These are phyloP conservation scores for Endotricha flammealis DNA, from an alignment of 2,888 invertebrate genomes.

Conservation along the genomic window DNA sequence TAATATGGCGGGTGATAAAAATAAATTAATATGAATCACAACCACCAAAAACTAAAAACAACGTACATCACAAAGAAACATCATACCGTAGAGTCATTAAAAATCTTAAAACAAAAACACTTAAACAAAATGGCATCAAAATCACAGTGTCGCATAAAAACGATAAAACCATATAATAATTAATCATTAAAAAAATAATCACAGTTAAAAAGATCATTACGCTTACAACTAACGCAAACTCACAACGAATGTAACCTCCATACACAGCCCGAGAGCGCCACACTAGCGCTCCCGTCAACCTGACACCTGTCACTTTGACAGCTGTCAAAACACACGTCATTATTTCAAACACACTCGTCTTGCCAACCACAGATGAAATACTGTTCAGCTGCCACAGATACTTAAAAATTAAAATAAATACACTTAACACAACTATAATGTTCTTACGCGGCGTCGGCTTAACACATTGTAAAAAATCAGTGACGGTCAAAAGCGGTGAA, in stretches of 20 bases:
- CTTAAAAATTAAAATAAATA: constrained; percentile 19
- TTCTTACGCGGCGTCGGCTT: constrained; percentile 17
- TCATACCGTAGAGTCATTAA: constrained; percentile 22
- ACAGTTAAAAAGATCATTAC: constrained; percentile 55
- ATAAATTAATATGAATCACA: constrained; percentile 12
- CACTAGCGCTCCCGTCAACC: too few species aligned
- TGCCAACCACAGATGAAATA: constrained; percentile 19
- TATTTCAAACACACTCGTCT: too few species aligned
- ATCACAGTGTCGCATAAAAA: constrained; percentile 66
- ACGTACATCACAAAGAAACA: constrained; percentile 30
- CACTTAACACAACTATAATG: constrained; percentile 16
- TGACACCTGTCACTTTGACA: too few species aligned
- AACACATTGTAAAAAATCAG: constrained; percentile 18
- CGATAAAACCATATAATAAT: constrained; percentile 55
- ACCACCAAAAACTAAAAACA: constrained; percentile 23
- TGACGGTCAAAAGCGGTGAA: constrained; percentile 17
- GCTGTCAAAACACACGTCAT: too few species aligned
- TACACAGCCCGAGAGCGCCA: too few species aligned
- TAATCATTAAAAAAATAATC: constrained; percentile 61
- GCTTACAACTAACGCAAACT: constrained; percentile 58
- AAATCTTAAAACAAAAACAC: constrained; percentile 48
- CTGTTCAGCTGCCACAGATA: constrained; percentile 18
- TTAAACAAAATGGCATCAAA: constrained; percentile 60
- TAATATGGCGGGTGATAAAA: constrained; percentile 3
- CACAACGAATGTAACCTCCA: too few species aligned